Base-by-base conservation (phyloP, 2,113 vertebrate species). In the Pandion haliaetus region DNA sequence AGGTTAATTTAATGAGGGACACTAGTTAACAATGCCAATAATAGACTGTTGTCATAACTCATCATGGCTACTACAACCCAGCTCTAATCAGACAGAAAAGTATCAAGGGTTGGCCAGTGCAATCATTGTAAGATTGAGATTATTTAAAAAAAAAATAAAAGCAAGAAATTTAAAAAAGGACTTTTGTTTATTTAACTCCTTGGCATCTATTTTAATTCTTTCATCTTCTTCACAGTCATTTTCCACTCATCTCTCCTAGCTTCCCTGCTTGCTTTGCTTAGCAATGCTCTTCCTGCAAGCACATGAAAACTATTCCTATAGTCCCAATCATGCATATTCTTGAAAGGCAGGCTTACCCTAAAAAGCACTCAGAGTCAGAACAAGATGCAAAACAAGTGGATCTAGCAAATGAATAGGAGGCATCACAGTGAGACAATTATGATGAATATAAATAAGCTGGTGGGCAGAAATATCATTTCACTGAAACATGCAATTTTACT, bases 391-490 rank as follows among this genome's bases (percentile, higher is more conserved):
- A 78, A 93, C 86, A 87, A 95, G 84, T 91, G 82, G 73, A 94
- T 80, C 81, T 78, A 95, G 77, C 82, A 94, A 82, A 93, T 85
- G 91, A 94, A 95, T 83, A 93, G 70, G 63, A 94, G 49, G 70
- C 94, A 95, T 82, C 40, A 66, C 55, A 90, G 87, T 5, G 45
- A 96, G 58, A 94, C 66, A 89, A 66, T 90, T 85, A 82, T 5
- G 67, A 95, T 93, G 81, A 95, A 92, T 82, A 91, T 82, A 95
- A 95, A 92, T 93, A 95, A 89, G 66, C 91, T 95, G 91, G 77
- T 1, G 1, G 85, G 90, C 95, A 96, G 45, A 92, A 96, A 90
- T 21, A 42, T 47, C 44, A 85, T 94, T 93, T 93, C 71, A 92
- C 88, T 88, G 88, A 82, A 96, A 95, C 62, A 77, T 72, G 81